Evolutionary conservation across 2,113 vertebrate genomes (phyloP).

Genomic region (Megaptera novaeangliae): DNA sequence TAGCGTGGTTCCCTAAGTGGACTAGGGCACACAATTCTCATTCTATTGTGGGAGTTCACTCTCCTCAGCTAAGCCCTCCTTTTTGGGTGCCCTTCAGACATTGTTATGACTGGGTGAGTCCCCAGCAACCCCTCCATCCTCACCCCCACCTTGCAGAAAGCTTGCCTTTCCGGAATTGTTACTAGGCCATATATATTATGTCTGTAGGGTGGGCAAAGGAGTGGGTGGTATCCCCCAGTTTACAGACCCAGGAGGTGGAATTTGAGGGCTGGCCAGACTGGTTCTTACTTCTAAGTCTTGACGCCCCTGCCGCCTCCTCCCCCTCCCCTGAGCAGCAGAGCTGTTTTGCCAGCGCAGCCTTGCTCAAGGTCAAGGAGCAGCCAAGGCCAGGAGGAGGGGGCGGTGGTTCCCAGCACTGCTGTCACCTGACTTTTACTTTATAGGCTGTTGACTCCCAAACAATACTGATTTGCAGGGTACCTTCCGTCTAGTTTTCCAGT

Average conservation of each 20-base stretch:
- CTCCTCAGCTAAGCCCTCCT: neutral
- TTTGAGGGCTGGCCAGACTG: neutral
- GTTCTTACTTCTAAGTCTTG: neutral
- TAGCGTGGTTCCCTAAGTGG: accelerated
- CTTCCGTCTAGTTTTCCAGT: slow-evolving; percentile 48
- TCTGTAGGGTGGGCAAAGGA: neutral
- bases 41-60: neutral
- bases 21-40: neutral
- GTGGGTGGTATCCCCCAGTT: neutral
- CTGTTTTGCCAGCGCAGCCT: neutral
- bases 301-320: neutral
- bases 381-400: neutral
- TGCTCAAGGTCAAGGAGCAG: neutral
- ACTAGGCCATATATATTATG: neutral
- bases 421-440: slow-evolving; percentile 42
- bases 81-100: neutral
- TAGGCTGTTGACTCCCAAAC: slow-evolving; percentile 43
- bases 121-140: neutral
- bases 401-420: neutral
- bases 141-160: neutral
- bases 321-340: neutral
- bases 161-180: neutral
- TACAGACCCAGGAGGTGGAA: neutral
- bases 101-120: neutral
- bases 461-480: slow-evolving; percentile 30